A percentile compares a stretch with the other conserved stretches of the same genome.
Conservation (phyloP, 2,797 vertebrate genomes). For the Sebastes paucispinis region DNA sequence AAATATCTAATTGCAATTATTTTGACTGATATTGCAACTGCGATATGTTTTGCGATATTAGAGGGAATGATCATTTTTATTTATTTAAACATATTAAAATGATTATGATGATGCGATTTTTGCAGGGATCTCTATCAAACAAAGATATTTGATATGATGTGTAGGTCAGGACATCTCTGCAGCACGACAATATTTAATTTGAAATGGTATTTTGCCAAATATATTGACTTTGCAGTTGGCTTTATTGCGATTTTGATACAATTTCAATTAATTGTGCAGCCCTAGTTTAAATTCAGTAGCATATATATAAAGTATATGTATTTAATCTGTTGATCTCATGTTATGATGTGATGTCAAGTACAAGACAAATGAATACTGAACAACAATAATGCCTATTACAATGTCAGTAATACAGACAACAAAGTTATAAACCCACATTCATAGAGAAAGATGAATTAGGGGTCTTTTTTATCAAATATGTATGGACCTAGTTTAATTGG, state of each 20-base stretch:
- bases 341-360: slow-evolving; percentile 14
- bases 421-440: neutral
- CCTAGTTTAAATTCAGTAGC: neutral
- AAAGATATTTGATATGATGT: too few species aligned
- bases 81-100: too few species aligned
- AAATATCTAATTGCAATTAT: neutral
- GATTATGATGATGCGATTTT: too few species aligned
- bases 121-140: too few species aligned
- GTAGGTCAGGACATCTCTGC: too few species aligned
- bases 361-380: neutral
- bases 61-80: too few species aligned
- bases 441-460: neutral
- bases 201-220: too few species aligned
- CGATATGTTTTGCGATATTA: too few species aligned
- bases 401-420: neutral
- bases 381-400: neutral
- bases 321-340: neutral
- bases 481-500: slow-evolving; percentile 21
- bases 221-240: too few species aligned
- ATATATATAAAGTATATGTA: neutral
- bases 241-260: too few species aligned
- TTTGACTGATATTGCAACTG: rapidly evolving
- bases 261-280: neutral
- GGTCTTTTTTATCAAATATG: slow-evolving; percentile 4
- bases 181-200: too few species aligned